Percentiles rank a stretch among this genome's conserved stretches.
phyloP scores from a whole-genome alignment of 2,113 vertebrate species.

The Turdus rufiventris region DNA sequence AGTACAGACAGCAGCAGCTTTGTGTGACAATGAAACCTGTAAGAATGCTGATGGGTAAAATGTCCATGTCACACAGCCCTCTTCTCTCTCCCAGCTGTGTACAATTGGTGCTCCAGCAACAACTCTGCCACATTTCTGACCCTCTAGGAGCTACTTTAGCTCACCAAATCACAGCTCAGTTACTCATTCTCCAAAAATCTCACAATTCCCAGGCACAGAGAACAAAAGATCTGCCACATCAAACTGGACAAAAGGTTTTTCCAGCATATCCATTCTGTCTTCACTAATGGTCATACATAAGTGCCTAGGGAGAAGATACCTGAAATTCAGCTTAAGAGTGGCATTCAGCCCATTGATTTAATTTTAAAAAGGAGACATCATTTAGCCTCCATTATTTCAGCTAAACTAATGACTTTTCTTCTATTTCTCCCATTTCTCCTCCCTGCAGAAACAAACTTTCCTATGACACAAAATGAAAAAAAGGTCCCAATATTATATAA shows the following conservation, averaged over 20 bases:
- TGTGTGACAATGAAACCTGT: not conserved
- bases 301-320: not conserved
- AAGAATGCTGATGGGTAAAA: not conserved
- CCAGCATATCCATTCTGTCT: not conserved
- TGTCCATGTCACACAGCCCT: fast-evolving
- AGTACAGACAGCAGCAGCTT: not conserved
- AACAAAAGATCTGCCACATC: not conserved
- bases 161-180: not conserved
- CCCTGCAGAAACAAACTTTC: not conserved
- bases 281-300: not conserved
- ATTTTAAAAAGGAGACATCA: not conserved
- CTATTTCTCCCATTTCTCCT: not conserved
- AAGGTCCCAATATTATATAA: not conserved
- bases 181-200: not conserved
- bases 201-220: not conserved
- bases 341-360: not conserved
- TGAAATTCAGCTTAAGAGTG: not conserved
- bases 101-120: not conserved
- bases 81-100: not conserved
- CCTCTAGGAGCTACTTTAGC: not conserved
- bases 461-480: not conserved
- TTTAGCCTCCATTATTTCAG: not conserved
- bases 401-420: not conserved
- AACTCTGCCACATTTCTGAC: not conserved
- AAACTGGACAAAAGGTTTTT: not conserved